Conservation (phyloP, 1,140 invertebrate genomes). For the Drosophila athabasca region DNA sequence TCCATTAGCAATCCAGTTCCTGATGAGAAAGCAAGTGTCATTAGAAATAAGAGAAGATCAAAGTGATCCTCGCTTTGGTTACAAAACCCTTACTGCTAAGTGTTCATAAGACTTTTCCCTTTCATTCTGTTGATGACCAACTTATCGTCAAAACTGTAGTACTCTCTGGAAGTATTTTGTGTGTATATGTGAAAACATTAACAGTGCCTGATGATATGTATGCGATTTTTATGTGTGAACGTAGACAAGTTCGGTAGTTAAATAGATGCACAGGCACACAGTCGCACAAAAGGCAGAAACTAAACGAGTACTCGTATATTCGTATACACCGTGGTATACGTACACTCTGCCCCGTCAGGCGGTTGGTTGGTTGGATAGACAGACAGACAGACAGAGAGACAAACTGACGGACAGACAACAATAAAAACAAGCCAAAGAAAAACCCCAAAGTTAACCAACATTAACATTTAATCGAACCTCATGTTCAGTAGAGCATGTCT, state of each 20-base stretch:
- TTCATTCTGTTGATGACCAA: too few species aligned
- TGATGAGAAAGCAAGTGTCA: too few species aligned
- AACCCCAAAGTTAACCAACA: slow-evolving; percentile 83
- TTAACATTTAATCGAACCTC: slow-evolving; percentile 84
- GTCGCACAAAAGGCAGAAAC: slow-evolving; percentile 35
- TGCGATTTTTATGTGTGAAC: slow-evolving; percentile 82
- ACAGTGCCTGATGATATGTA: slow-evolving; percentile 54
- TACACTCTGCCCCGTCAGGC: slow-evolving; percentile 14
- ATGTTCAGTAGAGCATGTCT: slow-evolving; percentile 84
- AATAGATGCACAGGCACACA: slow-evolving; percentile 70
- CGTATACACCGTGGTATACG: not conserved
- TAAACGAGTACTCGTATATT: slow-evolving; percentile 3
- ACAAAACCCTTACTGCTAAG: too few species aligned
- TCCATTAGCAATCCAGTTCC: too few species aligned
- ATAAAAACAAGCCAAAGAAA: slow-evolving; percentile 74
- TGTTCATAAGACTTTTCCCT: too few species aligned
- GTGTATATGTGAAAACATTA: slow-evolving; percentile 15
- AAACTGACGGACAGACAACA: slow-evolving; percentile 30
- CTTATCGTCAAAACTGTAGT: too few species aligned
- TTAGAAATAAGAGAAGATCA: too few species aligned
- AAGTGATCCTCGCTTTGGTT: too few species aligned
- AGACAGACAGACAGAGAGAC: slow-evolving; percentile 1
- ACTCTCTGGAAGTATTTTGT: too few species aligned
- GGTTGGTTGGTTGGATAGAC: slow-evolving; percentile 15
- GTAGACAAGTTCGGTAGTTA: slow-evolving; percentile 80